Evolutionary conservation across 1,140 invertebrate genomes (phyloP).

Genomic region (Cotesia chilonis): DNA sequence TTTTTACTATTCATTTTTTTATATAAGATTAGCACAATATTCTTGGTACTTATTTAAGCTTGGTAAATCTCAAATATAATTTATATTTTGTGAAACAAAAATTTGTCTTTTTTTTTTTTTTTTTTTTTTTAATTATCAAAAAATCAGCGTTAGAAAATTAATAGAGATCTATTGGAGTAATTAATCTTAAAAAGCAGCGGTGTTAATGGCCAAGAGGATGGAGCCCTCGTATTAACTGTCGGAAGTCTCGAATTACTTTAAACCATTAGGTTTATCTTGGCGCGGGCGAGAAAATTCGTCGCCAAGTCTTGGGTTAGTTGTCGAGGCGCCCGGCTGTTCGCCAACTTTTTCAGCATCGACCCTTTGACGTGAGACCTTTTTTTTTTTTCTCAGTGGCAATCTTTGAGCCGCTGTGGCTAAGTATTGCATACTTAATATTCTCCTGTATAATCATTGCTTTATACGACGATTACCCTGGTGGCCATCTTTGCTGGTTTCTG

Average conservation of each 20-base stretch:
- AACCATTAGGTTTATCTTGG: slow-evolving; percentile 62
- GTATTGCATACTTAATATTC: not conserved
- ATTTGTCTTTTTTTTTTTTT: not conserved
- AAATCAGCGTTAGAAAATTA: not conserved
- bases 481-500: too few species aligned
- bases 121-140: not conserved
- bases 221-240: slow-evolving; percentile 34
- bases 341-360: slow-evolving; percentile 38
- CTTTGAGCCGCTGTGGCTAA: not conserved
- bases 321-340: slow-evolving; percentile 31
- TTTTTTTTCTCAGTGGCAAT: not conserved
- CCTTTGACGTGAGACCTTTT: slow-evolving; percentile 19
- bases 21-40: not conserved
- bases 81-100: slow-evolving; percentile 2
- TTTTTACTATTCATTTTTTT: slow-evolving; percentile 6
- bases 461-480: too few species aligned
- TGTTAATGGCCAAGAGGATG: slow-evolving; percentile 34
- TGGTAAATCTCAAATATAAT: slow-evolving; percentile 1
- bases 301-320: slow-evolving; percentile 40
- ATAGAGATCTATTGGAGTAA: not conserved
- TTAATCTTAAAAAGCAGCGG: not conserved
- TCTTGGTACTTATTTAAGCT: slow-evolving; percentile 1
- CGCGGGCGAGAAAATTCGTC: slow-evolving; percentile 43
- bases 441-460: too few species aligned
- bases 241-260: slow-evolving; percentile 45